phyloP scores from a whole-genome alignment of 2,797 vertebrate species.

The Meda fulgida region DNA sequence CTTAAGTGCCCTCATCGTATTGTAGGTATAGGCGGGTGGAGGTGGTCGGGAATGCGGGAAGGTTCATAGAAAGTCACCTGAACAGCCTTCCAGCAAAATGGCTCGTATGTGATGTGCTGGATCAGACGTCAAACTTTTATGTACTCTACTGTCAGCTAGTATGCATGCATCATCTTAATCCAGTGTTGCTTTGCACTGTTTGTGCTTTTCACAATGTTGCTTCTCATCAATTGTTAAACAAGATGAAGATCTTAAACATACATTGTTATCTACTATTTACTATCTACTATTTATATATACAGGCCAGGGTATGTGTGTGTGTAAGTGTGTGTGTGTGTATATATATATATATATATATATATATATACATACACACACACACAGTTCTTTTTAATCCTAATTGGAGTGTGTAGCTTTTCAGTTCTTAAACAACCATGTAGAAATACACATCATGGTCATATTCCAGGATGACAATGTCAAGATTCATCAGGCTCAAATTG shows the following conservation, averaged over 20 bases:
- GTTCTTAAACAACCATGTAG: no score
- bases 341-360: no score
- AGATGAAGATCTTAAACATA: background rate
- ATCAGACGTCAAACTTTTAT: slow-evolving; percentile 10
- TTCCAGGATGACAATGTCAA: no score
- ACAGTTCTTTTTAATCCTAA: no score
- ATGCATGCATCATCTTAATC: slow-evolving; percentile 5
- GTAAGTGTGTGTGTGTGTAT: no score
- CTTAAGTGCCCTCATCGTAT: slow-evolving; percentile 37
- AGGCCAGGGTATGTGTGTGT: no score
- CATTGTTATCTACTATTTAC: background rate
- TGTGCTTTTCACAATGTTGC: background rate
- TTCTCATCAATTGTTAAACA: slow-evolving; percentile 1
- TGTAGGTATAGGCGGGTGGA: background rate
- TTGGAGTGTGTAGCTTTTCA: no score
- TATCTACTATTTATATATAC: background rate
- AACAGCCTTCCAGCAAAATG: slow-evolving; percentile 20
- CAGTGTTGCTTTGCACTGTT: background rate
- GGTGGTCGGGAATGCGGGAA: background rate
- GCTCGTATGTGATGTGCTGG: slow-evolving; percentile 10
- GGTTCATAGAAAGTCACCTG: background rate
- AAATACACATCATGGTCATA: no score
- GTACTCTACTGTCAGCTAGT: background rate
- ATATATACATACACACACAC: no score
- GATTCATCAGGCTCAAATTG: no score